Conservation (phyloP, 2,797 vertebrate species). For the Miichthys miiuy region DNA sequence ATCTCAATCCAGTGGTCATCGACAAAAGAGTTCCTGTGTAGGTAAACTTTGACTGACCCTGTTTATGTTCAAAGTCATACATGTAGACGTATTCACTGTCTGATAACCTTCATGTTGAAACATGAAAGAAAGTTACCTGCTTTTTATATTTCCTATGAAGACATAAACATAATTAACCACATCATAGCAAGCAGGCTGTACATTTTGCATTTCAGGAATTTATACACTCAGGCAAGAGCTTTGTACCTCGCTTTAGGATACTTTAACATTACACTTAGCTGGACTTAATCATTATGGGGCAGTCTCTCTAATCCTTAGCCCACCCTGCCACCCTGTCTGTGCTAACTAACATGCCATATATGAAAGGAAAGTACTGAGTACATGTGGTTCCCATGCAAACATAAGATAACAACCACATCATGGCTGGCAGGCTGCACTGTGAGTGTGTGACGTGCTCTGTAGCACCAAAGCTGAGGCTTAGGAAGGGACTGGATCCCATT, state of each 20-base stretch:
- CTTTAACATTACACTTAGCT: constrained; percentile 37
- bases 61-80: constrained; percentile 40
- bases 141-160: constrained; percentile 41
- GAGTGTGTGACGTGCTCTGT: constrained; percentile 66
- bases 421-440: constrained; percentile 67
- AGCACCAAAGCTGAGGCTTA: constrained; percentile 77
- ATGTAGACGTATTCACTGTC: constrained; percentile 42
- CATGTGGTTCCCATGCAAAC: constrained; percentile 83
- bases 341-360: constrained; percentile 59
- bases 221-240: constrained; percentile 21
- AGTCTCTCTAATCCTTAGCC: constrained; percentile 42
- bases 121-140: constrained; percentile 40
- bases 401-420: constrained; percentile 80
- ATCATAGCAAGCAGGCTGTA: constrained; percentile 33
- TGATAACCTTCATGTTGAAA: constrained; percentile 31
- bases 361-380: constrained; percentile 68
- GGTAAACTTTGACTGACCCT: constrained; percentile 60
- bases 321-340: constrained; percentile 42
- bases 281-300: constrained; percentile 44
- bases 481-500: constrained; percentile 88
- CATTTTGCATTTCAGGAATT: constrained; percentile 33
- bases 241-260: constrained; percentile 22
- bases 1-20: constrained; percentile 49
- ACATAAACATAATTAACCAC: constrained; percentile 40
- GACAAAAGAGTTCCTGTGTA: constrained; percentile 56